Conservation (phyloP, 2,113 vertebrate genomes). For the Limanda limanda region DNA sequence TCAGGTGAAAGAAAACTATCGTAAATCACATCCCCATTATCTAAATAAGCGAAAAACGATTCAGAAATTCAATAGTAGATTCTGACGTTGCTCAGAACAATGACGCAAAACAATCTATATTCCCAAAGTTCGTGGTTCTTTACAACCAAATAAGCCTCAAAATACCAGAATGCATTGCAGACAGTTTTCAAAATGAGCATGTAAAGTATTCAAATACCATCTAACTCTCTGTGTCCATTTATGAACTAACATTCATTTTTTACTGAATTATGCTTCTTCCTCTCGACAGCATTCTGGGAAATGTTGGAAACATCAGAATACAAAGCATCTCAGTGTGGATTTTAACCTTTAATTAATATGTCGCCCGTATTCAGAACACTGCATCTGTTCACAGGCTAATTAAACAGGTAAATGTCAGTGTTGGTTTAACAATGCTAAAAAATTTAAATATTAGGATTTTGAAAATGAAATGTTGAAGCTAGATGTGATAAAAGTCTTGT, state of each 20-base stretch:
- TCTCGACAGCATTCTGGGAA: no score
- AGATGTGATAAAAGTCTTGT: no score
- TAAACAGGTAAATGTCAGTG: no score
- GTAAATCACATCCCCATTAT: neutral
- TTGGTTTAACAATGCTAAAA: no score
- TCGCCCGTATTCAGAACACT: neutral
- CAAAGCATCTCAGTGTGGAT: neutral
- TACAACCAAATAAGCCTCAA: neutral
- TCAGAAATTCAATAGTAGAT: neutral
- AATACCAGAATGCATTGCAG: slow-evolving; percentile 1
- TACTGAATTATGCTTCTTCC: no score
- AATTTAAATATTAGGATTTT: no score
- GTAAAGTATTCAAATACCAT: neutral
- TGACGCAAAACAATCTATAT: no score
- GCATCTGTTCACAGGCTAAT: neutral
- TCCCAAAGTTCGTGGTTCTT: neutral
- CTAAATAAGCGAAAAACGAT: slow-evolving; percentile 18
- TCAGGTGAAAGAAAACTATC: neutral
- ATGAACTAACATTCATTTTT: neutral
- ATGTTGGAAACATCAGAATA: no score
- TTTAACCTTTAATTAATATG: neutral
- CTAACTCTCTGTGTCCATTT: neutral
- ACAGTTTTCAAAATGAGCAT: neutral
- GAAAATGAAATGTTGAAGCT: no score
- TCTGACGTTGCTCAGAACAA: no score